Conservation (phyloP, 1,140 invertebrate genomes). For the Cotesia vestalis region DNA sequence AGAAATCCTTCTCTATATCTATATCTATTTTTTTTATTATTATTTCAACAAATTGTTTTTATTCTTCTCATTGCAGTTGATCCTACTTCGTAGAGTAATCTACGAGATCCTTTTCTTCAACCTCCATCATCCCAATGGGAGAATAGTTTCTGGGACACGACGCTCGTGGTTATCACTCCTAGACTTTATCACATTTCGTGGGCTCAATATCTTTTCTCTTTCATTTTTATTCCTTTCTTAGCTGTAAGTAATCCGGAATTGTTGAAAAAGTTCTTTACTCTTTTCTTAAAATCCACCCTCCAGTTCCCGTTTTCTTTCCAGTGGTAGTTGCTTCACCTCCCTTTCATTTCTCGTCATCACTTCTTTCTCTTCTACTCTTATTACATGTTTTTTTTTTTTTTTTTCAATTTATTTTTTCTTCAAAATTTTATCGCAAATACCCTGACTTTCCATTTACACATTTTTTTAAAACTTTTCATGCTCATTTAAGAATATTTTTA, state of each 20-base stretch:
- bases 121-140: slow-evolving; percentile 23
- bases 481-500: background rate
- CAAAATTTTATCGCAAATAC: background rate
- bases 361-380: slow-evolving; percentile 22
- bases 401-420: slow-evolving; percentile 35
- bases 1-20: too few relatives aligned
- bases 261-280: slow-evolving; percentile 15
- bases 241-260: slow-evolving; percentile 13
- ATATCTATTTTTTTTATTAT: too few relatives aligned
- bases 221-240: background rate
- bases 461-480: background rate
- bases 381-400: slow-evolving; percentile 22
- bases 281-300: too few relatives aligned
- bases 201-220: slow-evolving; percentile 18
- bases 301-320: too few relatives aligned
- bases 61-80: slow-evolving; percentile 8
- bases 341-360: too few relatives aligned
- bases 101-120: slow-evolving; percentile 23
- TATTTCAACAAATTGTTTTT: slow-evolving; percentile 1
- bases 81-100: slow-evolving; percentile 14
- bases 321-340: too few relatives aligned
- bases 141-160: slow-evolving; percentile 17
- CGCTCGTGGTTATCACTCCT: slow-evolving; percentile 20
- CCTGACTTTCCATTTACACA: too few relatives aligned
- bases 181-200: slow-evolving; percentile 22